phyloP scores from a whole-genome alignment of 1,140 invertebrate genomes.

The Diachasma alloeum region DNA sequence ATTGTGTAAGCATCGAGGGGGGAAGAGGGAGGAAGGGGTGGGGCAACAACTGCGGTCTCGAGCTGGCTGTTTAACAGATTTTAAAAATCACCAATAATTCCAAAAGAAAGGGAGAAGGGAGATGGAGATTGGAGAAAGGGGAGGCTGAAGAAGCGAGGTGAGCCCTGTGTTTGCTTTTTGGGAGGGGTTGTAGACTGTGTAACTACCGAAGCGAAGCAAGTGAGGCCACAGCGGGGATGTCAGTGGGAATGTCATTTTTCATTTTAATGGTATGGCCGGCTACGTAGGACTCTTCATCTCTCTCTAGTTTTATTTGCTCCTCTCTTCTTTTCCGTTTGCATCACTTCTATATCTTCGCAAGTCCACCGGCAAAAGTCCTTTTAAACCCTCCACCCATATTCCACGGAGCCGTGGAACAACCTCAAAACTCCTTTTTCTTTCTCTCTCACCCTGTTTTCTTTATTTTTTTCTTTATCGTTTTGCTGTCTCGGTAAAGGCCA shows the following conservation, averaged over 20 bases:
- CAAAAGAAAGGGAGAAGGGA: slow-evolving; percentile 14
- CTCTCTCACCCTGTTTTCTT: neutral
- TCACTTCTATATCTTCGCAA: slow-evolving; percentile 25
- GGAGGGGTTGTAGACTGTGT: slow-evolving; percentile 38
- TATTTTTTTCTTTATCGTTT: slow-evolving; percentile 26
- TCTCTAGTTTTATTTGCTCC: slow-evolving; percentile 30
- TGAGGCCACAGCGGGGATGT: slow-evolving; percentile 41
- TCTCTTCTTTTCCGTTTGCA: slow-evolving; percentile 15
- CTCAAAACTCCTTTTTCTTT: neutral
- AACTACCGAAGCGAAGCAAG: slow-evolving; percentile 39
- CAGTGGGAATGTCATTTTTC: slow-evolving; percentile 62
- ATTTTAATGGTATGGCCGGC: slow-evolving; percentile 61
- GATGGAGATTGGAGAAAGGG: slow-evolving; percentile 14
- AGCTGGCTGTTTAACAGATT: slow-evolving; percentile 65
- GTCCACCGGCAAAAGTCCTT: slow-evolving; percentile 8
- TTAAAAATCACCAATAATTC: slow-evolving; percentile 63
- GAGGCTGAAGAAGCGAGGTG: neutral
- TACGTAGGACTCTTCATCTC: neutral
- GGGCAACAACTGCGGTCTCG: slow-evolving; percentile 55
- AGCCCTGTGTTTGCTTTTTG: slow-evolving; percentile 37
- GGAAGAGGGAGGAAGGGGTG: slow-evolving; percentile 3
- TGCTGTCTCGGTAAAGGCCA: slow-evolving; percentile 28
- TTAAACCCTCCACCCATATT: neutral
- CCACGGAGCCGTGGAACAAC: neutral
- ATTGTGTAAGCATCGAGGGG: neutral